Base-by-base conservation (phyloP, 2,797 vertebrate species). In the Gymnothorax reevesii region DNA sequence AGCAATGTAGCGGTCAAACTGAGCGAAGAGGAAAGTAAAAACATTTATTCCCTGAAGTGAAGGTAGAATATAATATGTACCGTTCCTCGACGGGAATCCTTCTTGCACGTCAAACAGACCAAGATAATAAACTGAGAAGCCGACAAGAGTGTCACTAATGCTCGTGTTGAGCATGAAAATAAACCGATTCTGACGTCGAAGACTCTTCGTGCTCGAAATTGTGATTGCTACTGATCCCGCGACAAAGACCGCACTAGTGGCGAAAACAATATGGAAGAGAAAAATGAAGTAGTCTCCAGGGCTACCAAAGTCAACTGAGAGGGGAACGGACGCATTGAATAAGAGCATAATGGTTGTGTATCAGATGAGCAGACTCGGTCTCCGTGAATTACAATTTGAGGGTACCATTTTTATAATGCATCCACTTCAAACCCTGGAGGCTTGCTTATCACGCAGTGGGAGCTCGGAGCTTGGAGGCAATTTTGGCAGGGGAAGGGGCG, bases 151-250 rank as follows among this genome's bases (percentile, higher is more conserved):
- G 93, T 96, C 96, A 52, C 96, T 95, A 86, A 96, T 91, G 93
- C 96, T 96, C 5, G 96, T 97, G 92, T 96, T 97, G 60, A 97
- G 89, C 95, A 96, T 96, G 90, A 96, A 97, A 22, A 96, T 90
- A 27, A 96, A 97, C 1, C 96, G 94, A 93, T 96, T 97, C 92
- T 96, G 95, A 54, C 75, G 85, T 54, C 95, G 93, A 89, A 96
- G 93, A 9, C 88, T 91, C 3, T 92, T 89, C 0, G 91, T 95
- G 88, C 88, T 91, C 8, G 92, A 84, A 27, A 96, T 96, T 2
- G 91, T 93, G 8, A 95, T 15, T 4, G 94, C 94, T 85, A 96
- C 96, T 0, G 95, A 96, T 25, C 94, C 93, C n/a, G 95, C 95
- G 20, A 96, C 89, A 2, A 94, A 89, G 84, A 93, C 92, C 8